Conservation (phyloP, 2,888 invertebrate species). For the Azorinus chamasolen region DNA sequence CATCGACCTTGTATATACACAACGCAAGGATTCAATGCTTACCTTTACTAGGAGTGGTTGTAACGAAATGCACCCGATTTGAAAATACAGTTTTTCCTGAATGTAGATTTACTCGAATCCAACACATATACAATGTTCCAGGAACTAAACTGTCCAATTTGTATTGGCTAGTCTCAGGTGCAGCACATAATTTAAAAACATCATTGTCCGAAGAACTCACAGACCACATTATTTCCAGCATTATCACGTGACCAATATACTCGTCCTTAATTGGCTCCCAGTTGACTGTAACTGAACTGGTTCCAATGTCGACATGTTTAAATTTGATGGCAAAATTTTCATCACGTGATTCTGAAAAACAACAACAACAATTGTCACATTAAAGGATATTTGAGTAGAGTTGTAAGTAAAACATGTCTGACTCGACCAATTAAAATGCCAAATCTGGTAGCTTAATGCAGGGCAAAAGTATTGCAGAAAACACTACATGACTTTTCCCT, state of each 20-base stretch:
- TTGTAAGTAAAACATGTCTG: too few relatives aligned
- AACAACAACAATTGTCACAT: neutral
- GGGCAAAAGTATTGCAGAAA: too few relatives aligned
- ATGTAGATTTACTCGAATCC: constrained; percentile 37
- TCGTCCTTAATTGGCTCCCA: constrained; percentile 25
- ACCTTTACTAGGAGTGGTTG: constrained; percentile 2
- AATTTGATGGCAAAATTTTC: constrained; percentile 17
- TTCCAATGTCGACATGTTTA: constrained; percentile 24
- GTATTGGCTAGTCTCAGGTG: constrained; percentile 8
- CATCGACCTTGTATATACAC: too few relatives aligned
- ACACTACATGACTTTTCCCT: too few relatives aligned
- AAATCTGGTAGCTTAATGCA: too few relatives aligned
- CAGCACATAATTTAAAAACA: constrained; percentile 32
- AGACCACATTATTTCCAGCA: constrained; percentile 48
- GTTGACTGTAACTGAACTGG: constrained; percentile 19
- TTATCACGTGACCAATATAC: constrained; percentile 10
- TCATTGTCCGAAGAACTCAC: neutral
- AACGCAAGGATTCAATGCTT: too few relatives aligned
- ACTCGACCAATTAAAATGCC: too few relatives aligned
- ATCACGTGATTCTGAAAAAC: constrained; percentile 37
- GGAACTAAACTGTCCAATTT: constrained; percentile 30
- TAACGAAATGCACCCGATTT: constrained; percentile 53
- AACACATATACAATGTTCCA: constrained; percentile 41
- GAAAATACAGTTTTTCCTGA: constrained; percentile 41
- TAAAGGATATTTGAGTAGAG: too few relatives aligned